phyloP scores from a whole-genome alignment of 2,888 invertebrate species.

The Molanna angustata region DNA sequence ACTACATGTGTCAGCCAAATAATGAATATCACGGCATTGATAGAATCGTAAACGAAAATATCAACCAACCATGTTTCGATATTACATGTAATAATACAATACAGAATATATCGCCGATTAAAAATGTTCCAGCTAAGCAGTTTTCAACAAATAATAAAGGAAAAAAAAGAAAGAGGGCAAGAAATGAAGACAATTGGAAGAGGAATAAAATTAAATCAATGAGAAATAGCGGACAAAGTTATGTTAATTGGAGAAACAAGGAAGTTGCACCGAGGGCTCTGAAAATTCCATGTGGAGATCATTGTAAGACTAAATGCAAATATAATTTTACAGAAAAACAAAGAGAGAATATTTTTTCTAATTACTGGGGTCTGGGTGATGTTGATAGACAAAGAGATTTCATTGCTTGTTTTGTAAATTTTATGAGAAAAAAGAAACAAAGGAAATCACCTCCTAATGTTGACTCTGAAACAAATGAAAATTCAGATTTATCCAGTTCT shows the following conservation, averaged over 20 bases:
- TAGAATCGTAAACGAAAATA: too few relatives aligned
- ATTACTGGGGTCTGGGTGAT: slow-evolving; percentile 1
- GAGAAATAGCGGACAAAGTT: neutral
- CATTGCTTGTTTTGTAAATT: slow-evolving; percentile 5
- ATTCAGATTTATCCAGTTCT: neutral
- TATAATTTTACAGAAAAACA: neutral
- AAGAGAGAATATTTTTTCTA: neutral
- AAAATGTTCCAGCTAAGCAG: neutral
- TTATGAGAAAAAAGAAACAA: neutral
- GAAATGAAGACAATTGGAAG: slow-evolving; percentile 1
- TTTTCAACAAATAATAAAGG: neutral
- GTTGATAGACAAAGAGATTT: slow-evolving; percentile 4
- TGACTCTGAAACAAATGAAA: neutral
- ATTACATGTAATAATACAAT: too few relatives aligned
- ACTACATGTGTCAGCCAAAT: too few relatives aligned
- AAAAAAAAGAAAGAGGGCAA: neutral
- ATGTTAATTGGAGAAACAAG: slow-evolving; percentile 4
- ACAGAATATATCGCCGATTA: too few relatives aligned
- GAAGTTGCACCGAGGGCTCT: neutral
- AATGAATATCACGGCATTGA: too few relatives aligned
- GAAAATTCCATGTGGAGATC: slow-evolving; percentile 2
- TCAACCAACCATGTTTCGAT: too few relatives aligned
- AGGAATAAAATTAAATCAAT: neutral
- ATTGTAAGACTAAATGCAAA: neutral
- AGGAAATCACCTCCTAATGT: neutral